Evolutionary conservation across 2,888 invertebrate species (phyloP), one percentile per base, ranked within the genome.

Genomic region (Digitonthophagus gazella): DNA sequence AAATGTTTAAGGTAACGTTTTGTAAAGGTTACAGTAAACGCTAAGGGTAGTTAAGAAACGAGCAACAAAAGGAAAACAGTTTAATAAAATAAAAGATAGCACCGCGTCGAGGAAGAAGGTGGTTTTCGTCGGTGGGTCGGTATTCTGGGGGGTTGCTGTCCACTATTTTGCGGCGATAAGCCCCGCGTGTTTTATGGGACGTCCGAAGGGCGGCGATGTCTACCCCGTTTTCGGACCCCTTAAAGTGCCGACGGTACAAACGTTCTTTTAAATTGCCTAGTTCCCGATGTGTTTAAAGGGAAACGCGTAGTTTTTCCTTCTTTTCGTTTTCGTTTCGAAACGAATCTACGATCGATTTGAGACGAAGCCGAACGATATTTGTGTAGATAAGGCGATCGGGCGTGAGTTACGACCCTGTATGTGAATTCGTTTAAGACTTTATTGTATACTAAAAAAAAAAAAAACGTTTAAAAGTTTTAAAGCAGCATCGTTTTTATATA

Each of bases 21-120:
- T 18, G 8, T 44, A 44, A 44, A 44, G 3, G 28, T 44, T 44
- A 44, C 6, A 44, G 28, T 5, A 44, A 44, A 44, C 28, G 3
- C 8, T 22, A 6, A 6, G 22, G 19, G 54, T n/a, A 54, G 65
- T 44, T 65, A 55, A 44, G 65, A 65, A 61, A 15, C 65, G 54
- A 55, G 16, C 44, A 65, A 65, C 44, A 65, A 44, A 44, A 44
- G 54, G 54, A 44, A 18, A 15, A 61, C 44, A 55, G n/a, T 65
- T 55, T 65, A 65, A 65, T 65, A 65, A 65, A 44, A 55, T 65
- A 55, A 54, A 65, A 65, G 65, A 65, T 65, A 65, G 18, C 54
- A 18, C 54, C 28, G 64, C 15, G 65, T 18, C 65, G 54, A 55
- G 15, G 28, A 44, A 44, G 28, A 44, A 44, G 8, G 6, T 44